Conservation (phyloP, 2,888 invertebrate species). For the Tipula unca region DNA sequence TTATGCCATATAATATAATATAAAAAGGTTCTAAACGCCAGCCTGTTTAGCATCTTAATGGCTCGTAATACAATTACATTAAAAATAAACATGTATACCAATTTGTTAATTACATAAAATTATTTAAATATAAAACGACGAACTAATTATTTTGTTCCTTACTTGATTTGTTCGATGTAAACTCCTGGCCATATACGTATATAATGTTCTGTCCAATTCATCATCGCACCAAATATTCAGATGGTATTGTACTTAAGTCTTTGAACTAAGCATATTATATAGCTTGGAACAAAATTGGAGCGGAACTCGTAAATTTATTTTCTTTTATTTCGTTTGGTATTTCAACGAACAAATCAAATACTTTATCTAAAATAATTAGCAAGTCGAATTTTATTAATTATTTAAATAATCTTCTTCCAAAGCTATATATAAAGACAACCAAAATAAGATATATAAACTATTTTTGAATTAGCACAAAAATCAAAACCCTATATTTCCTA, state of each 20-base stretch:
- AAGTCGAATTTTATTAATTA: neutral
- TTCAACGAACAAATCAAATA: neutral
- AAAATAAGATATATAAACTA: neutral
- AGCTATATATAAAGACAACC: neutral
- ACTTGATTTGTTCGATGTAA: neutral
- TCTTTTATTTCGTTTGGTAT: neutral
- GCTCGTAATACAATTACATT: neutral
- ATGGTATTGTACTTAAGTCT: neutral
- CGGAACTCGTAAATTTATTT: neutral
- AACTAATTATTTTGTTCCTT: neutral
- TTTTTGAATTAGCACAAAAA: neutral
- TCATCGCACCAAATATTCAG: neutral
- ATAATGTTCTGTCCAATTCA: neutral
- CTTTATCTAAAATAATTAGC: neutral
- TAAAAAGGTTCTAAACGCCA: constrained; percentile 14
- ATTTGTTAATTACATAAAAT: neutral
- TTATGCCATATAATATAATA: neutral
- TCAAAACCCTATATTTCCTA: neutral
- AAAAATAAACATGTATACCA: neutral
- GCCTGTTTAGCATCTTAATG: constrained; percentile 15
- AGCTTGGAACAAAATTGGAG: too few relatives aligned
- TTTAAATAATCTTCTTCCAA: neutral
- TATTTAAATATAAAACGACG: neutral
- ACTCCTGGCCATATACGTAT: neutral
- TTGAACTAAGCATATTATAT: neutral